Evolutionary conservation across 1,140 invertebrate species (phyloP).

Genomic region (Trigoniulus corallinus): DNA sequence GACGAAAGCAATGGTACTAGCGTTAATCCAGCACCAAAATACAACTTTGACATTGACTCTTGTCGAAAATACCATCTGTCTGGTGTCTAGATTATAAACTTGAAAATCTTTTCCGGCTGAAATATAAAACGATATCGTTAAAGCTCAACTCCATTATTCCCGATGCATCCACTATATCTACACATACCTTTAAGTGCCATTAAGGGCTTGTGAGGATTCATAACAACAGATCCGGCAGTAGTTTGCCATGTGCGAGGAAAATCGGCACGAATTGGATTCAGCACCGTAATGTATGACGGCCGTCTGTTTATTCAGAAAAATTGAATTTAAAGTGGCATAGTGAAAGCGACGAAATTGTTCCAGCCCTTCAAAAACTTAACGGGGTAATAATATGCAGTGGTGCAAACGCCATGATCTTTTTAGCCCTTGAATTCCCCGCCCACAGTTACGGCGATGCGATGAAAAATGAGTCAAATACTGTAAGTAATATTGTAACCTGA

Average conservation of each 20-base stretch:
- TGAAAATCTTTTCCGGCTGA: constrained; percentile 25
- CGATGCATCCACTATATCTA: too few relatives aligned
- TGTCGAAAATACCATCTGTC: constrained; percentile 19
- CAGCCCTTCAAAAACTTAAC: too few relatives aligned
- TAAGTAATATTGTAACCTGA: too few relatives aligned
- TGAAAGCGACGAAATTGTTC: background rate
- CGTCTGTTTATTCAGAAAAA: background rate
- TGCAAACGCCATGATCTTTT: too few relatives aligned
- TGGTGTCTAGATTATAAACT: constrained; percentile 24
- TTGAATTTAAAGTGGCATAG: background rate
- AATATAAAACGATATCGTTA: constrained; percentile 8
- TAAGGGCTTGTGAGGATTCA: constrained; percentile 24
- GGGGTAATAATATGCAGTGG: too few relatives aligned
- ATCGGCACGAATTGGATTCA: constrained; percentile 22
- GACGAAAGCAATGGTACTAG: constrained; percentile 24
- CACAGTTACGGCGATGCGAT: too few relatives aligned
- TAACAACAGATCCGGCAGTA: constrained; percentile 24
- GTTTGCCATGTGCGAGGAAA: constrained; percentile 24
- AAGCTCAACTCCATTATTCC: background rate
- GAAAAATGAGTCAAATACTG: too few relatives aligned
- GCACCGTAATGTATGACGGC: constrained; percentile 15
- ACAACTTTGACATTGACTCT: constrained; percentile 20
- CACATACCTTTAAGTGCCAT: constrained; percentile 27
- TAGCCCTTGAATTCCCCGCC: too few relatives aligned
- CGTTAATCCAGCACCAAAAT: constrained; percentile 26